These are phyloP conservation scores for Phalacrocorax brasilianus DNA, from an alignment of 2,113 vertebrate species.

Conservation along the genomic window DNA sequence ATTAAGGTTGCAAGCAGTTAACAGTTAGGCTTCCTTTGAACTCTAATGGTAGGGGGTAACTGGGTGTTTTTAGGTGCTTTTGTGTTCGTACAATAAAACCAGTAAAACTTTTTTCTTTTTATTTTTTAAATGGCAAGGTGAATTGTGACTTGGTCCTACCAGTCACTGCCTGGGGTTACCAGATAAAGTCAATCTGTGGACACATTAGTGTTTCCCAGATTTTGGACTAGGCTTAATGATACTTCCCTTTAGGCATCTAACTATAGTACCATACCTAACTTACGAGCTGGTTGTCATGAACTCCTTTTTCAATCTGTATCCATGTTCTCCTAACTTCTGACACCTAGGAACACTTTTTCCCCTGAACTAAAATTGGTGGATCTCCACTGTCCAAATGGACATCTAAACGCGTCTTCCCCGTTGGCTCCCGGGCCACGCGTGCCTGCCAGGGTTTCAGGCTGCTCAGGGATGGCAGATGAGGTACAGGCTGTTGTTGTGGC, in stretches of 20 bases:
- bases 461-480: not conserved
- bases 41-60: not conserved
- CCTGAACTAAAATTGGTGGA: not conserved
- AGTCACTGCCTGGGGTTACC: not conserved
- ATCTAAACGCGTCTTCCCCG: not conserved
- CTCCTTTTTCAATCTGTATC: not conserved
- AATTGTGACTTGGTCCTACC: not conserved
- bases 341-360: not conserved
- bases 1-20: not conserved
- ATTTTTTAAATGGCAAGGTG: not conserved
- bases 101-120: not conserved
- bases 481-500: not conserved
- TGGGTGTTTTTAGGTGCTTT: not conserved
- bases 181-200: not conserved
- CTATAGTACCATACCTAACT: not conserved
- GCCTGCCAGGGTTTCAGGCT: not conserved
- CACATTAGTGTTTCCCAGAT: not conserved
- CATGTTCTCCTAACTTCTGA: not conserved
- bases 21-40: not conserved
- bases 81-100: not conserved
- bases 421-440: accelerated
- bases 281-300: not conserved
- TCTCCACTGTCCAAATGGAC: not conserved
- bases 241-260: not conserved
- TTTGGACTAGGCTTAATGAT: not conserved